Evolutionary conservation across 2,888 invertebrate genomes (phyloP), one percentile per base, ranked within the genome.

Genomic region (Leistus spinibarbis): DNA sequence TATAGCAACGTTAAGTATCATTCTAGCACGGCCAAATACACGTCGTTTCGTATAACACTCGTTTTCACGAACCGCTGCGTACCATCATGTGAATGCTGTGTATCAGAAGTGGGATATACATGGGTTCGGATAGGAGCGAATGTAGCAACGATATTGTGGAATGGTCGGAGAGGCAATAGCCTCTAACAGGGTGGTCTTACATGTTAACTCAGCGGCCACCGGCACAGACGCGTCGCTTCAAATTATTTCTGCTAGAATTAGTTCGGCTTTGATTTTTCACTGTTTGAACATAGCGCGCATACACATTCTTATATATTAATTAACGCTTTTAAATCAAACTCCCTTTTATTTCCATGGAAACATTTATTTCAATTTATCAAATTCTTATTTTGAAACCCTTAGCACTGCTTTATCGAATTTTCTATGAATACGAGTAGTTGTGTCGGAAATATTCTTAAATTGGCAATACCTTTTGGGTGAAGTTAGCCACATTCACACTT

Each of bases 11-110:
- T 66, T 66, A 72, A 72, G 72, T 72, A 72, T 54, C 72, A 56
- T 72, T 72, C 66, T 72, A 40, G 72, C 72, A 72, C 72, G 72
- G 72, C 65, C 72, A 60, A 17, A 60, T 60, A 60, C 65, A 66
- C 65, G 64, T 65, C 57, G 65, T 63, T 70, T 54, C 9, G 53
- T 4, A 57, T 40, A 40, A 40, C 19, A 60, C 60, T 60, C 60
- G 17, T 60, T 60, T 60, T 60, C 60, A 60, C 60, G 19, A 60
- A 13, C 60, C 4, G 22, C 13, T 9, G 13, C 24, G n/a, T 54
- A 54, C 54, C 71, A 71, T 9, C 7, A 71, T 64, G 3, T 10
- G 17, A 22, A 54, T 64, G 10, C 71, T 63, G 17, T 23, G 10
- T 19, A 16, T 5, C 19, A 1, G 13, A 9, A 27, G 19, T 24